Conservation (phyloP, 2,888 invertebrate genomes). For the Falcaria lacertinaria region DNA sequence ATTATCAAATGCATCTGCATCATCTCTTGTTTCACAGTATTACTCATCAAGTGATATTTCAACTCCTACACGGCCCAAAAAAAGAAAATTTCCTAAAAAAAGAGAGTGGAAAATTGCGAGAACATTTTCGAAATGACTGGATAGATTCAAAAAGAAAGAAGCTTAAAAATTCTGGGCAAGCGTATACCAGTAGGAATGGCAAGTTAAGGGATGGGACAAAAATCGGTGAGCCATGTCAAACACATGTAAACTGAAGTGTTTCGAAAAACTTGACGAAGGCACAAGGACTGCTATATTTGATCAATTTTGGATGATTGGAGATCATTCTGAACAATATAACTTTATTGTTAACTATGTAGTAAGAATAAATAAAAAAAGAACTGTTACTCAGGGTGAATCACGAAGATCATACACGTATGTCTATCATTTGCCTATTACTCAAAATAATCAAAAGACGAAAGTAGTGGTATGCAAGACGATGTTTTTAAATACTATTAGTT, state of each 20-base stretch:
- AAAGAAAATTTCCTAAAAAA: slow-evolving; percentile 5
- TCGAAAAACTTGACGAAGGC: slow-evolving; percentile 9
- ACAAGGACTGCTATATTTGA: slow-evolving; percentile 5
- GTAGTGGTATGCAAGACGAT: neutral
- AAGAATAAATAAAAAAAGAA: slow-evolving; percentile 32
- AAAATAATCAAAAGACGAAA: slow-evolving; percentile 3
- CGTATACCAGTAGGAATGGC: slow-evolving; percentile 6
- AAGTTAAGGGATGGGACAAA: slow-evolving; percentile 5
- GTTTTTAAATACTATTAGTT: slow-evolving; percentile 5
- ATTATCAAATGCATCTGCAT: slow-evolving; percentile 1
- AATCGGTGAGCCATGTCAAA: slow-evolving; percentile 5
- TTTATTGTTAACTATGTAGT: slow-evolving; percentile 9
- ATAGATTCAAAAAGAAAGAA: slow-evolving; percentile 4
- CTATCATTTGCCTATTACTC: neutral
- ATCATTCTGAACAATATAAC: slow-evolving; percentile 3
- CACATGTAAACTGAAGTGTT: slow-evolving; percentile 8
- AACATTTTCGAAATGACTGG: slow-evolving; percentile 1
- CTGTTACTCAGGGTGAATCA: slow-evolving; percentile 1
- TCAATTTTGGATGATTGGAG: slow-evolving; percentile 5
- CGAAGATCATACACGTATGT: slow-evolving; percentile 3
- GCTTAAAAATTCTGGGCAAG: slow-evolving; percentile 6
- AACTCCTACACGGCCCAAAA: slow-evolving; percentile 2
- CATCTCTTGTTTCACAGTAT: slow-evolving; percentile 4
- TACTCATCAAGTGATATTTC: slow-evolving; percentile 6
- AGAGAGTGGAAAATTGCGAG: slow-evolving; percentile 1